A percentile compares a stretch with the other conserved stretches of the same genome.
These are phyloP conservation scores for Peromyscus leucopus DNA, from an alignment of 2,113 vertebrate genomes.

Conservation along the genomic window DNA sequence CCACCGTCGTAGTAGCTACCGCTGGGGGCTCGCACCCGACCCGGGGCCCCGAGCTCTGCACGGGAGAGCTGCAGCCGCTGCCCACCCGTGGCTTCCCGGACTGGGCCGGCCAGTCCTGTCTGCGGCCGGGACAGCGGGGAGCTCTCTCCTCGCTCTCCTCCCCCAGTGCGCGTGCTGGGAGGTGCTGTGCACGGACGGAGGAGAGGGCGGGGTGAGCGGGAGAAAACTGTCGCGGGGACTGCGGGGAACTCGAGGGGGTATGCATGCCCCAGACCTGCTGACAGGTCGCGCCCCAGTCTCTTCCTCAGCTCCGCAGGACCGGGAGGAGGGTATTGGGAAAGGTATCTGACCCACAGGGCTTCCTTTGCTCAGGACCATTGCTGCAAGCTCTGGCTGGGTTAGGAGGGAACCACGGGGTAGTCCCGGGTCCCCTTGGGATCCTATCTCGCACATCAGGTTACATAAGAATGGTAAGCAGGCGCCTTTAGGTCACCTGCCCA, in stretches of 20 bases:
- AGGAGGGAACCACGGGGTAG: neutral
- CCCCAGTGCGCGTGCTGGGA: conserved; percentile 44
- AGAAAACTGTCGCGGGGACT: conserved; percentile 12
- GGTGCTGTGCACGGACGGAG: conserved; percentile 36
- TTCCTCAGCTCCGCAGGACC: conserved; percentile 5
- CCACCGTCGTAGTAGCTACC: neutral
- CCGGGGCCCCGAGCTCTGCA: neutral
- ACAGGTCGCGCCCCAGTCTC: conserved; percentile 27
- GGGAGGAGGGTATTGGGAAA: conserved; percentile 16
- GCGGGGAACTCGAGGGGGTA: conserved; percentile 2
- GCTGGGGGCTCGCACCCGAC: conserved; percentile 35
- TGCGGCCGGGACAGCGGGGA: neutral
- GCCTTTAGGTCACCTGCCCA: conserved; percentile 57
- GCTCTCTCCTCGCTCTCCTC: neutral
- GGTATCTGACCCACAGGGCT: neutral
- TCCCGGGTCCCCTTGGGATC: neutral
- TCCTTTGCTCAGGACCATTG: neutral
- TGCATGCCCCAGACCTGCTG: conserved; percentile 64
- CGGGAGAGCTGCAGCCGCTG: neutral
- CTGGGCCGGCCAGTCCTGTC: conserved; percentile 32
- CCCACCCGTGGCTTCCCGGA: conserved; percentile 37
- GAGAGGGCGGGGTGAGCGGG: conserved; percentile 69
- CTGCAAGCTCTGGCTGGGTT: neutral
- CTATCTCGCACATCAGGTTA: conserved; percentile 49
- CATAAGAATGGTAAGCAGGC: conserved; percentile 66